phyloP scores from a whole-genome alignment of 2,797 vertebrate genomes.

The Falco peregrinus region DNA sequence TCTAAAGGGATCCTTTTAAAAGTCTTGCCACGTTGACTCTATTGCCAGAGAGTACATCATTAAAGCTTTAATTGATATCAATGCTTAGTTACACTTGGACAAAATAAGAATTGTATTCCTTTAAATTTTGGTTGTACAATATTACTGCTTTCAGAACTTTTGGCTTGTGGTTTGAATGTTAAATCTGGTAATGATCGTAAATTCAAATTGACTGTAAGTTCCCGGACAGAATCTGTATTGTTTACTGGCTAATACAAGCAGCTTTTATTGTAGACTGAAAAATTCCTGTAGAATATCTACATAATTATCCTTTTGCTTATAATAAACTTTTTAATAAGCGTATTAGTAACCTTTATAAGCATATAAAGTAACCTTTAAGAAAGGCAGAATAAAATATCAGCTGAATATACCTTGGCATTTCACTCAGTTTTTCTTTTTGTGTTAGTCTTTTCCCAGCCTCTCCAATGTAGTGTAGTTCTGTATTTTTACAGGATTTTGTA shows the following conservation, averaged over 20 bases:
- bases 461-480: neutral
- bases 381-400: neutral
- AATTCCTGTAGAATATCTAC: neutral
- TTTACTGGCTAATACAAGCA: neutral
- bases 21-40: neutral
- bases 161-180: neutral
- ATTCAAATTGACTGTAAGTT: neutral
- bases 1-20: neutral
- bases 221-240: neutral
- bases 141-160: neutral
- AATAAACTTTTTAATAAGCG: neutral
- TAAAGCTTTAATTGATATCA: neutral
- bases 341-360: neutral
- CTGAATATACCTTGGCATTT: neutral
- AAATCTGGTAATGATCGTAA: neutral
- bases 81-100: neutral
- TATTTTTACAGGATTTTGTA: neutral
- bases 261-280: neutral
- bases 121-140: neutral
- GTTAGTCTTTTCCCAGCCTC: neutral
- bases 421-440: neutral
- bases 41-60: neutral
- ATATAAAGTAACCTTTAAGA: neutral
- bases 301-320: neutral
- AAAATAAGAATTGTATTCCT: neutral